phyloP scores from a whole-genome alignment of 2,888 invertebrate species.

The Agrotis ipsilon region DNA sequence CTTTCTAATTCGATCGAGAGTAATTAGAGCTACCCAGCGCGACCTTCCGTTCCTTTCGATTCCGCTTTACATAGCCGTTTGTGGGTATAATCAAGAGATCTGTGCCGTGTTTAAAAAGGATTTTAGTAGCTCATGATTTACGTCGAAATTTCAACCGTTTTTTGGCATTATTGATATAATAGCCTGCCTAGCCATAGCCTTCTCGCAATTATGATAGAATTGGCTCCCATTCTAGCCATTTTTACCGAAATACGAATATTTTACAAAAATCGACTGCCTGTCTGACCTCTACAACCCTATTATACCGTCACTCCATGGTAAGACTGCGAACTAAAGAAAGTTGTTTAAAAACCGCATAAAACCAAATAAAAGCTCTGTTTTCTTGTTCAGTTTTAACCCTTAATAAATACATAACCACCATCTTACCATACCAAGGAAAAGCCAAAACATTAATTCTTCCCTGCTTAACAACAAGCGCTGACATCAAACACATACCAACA shows the following conservation, averaged over 20 bases:
- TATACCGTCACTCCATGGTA: too few relatives aligned
- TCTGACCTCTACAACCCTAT: too few relatives aligned
- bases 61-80: constrained; percentile 12
- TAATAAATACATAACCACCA: not conserved
- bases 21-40: constrained; percentile 34
- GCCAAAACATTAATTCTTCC: not conserved
- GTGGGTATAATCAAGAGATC: not conserved
- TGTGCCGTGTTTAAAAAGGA: not conserved
- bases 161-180: not conserved
- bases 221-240: too few relatives aligned
- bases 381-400: too few relatives aligned
- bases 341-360: too few relatives aligned
- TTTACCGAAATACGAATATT: not conserved
- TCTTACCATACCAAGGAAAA: not conserved
- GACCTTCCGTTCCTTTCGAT: constrained; percentile 20
- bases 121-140: not conserved
- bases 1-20: constrained; percentile 47
- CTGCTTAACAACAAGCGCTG: not conserved
- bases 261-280: not conserved
- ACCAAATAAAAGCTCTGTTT: too few relatives aligned
- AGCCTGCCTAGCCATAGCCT: too few relatives aligned
- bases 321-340: too few relatives aligned
- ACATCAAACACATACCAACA: constrained; percentile 6
- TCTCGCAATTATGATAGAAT: too few relatives aligned
- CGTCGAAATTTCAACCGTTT: not conserved